phyloP scores from a whole-genome alignment of 2,888 invertebrate species.

The Cheiracanthium punctorium region DNA sequence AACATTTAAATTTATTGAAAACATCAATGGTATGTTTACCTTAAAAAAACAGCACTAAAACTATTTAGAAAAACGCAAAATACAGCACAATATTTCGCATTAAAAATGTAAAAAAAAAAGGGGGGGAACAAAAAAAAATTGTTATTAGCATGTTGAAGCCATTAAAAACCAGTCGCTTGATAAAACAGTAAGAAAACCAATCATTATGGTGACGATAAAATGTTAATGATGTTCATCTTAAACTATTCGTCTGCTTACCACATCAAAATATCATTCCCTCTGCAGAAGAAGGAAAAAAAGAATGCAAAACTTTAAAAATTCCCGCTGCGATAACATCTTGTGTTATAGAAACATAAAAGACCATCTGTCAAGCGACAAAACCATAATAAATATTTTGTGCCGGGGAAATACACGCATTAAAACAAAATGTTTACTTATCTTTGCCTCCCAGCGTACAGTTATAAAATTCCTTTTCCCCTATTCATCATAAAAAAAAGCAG shows the following conservation, averaged over 20 bases:
- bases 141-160: too few species aligned
- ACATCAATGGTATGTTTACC: too few species aligned
- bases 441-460: neutral
- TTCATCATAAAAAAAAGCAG: neutral
- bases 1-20: too few species aligned
- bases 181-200: neutral
- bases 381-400: constrained; percentile 10
- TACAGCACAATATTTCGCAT: too few species aligned
- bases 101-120: too few species aligned
- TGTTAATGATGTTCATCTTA: neutral
- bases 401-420: constrained; percentile 7
- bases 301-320: neutral
- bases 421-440: constrained; percentile 24
- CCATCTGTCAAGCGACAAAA: constrained; percentile 13
- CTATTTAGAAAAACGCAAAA: too few species aligned
- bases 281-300: neutral
- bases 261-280: neutral
- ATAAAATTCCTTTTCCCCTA: constrained; percentile 3
- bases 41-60: too few species aligned
- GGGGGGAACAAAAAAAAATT: too few species aligned
- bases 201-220: neutral
- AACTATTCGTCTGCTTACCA: neutral
- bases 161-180: neutral
- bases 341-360: constrained; percentile 7
- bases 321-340: neutral